Evolutionary conservation across 2,888 invertebrate species (phyloP), one percentile per base, ranked within the genome.

Genomic region (Patella ulyssiponensis): DNA sequence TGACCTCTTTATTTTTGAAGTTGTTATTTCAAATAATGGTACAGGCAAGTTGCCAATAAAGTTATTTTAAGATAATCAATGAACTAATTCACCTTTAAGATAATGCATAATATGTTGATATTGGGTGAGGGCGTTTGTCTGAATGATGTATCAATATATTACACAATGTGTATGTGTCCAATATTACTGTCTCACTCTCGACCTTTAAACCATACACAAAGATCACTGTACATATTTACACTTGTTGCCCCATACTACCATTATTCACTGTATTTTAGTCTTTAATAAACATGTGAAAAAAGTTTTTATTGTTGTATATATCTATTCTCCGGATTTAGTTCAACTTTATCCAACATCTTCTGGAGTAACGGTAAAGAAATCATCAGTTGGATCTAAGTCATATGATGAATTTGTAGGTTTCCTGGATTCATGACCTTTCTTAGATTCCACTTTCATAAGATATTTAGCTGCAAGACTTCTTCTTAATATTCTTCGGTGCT

Each of bases 371-470:
- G 90, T 90, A 84, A 92, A 92, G 11, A 92, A 90, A 70, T 91
- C 91, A 81, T 92, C 92, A 71, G 90, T 90, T 17, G 90, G 86
- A 81, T 92, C 92, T 44, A 95, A 93, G 53, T 94, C 94, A 77
- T 90, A 90, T 86, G 96, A 96, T 86, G 96, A 96, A 74, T 94
- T 93, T 20, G 85, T 86, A 0, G 96, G 96, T 86, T 94, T 94
- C 20, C 95, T 95, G 1, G 94, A 94, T 91, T 95, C 94, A 86
- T 94, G 94, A 44, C 94, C 93, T 44, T 95, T 94, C 92, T 97
- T 97, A 87, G 96, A 95, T 86, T 96, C 95, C 77, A 97, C 93
- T 86, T 95, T 94, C 85, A 95, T 94, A 56, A 95, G 93, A 91
- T 98, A 98, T 89, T 96, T 95, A 79, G 94, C 93, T 69, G 94